Evolutionary conservation across 2,888 invertebrate genomes (phyloP), one percentile per base, ranked within the genome.

Genomic region (Aphidius colemani): DNA sequence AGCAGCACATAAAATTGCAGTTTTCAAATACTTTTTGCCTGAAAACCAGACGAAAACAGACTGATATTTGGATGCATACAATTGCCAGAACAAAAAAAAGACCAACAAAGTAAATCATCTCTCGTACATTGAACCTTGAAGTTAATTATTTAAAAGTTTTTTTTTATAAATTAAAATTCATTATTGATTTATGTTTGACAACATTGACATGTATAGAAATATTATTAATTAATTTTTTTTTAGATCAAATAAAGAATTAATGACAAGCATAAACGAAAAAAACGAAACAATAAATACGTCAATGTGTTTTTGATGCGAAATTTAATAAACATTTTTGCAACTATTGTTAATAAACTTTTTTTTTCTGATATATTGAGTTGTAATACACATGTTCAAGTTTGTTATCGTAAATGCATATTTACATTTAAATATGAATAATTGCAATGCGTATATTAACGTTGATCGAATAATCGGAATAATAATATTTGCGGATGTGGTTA

Each of bases 401-500:
- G 18, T n/a, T 57, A 46, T 57, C 46, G 57, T 30, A 30, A 30
- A 30, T 48, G 45, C 46, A 57, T 30, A 55, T 55, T 55, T 13
- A 55, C 55, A 41, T 30, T 44, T 43, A 45, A n/a, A n/a, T 46
- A 39, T 10, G 30, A 30, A 30, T 40, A 9, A 57, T 46, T 46
- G 57, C 57, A 18, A 18, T 18, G 13, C 13, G 13, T 18, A 18
- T 57, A 30, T 30, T 30, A 46, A 30, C 11, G 6, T 13, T 43
- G 51, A 55, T 18, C 18, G 10, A 48, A 40, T 45, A 57, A 46
- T 57, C 45, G 40, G 46, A 57, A 57, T 46, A 57, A 30, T 30
- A 30, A 57, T 57, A 57, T 57, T 57, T 57, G 45, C 57, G 9
- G 45, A 46, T 46, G 18, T 46, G 46, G 45, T 11, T 30, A n/a